Base-by-base conservation (phyloP, 2,113 vertebrate genomes). In the Bubo blakistoni region DNA sequence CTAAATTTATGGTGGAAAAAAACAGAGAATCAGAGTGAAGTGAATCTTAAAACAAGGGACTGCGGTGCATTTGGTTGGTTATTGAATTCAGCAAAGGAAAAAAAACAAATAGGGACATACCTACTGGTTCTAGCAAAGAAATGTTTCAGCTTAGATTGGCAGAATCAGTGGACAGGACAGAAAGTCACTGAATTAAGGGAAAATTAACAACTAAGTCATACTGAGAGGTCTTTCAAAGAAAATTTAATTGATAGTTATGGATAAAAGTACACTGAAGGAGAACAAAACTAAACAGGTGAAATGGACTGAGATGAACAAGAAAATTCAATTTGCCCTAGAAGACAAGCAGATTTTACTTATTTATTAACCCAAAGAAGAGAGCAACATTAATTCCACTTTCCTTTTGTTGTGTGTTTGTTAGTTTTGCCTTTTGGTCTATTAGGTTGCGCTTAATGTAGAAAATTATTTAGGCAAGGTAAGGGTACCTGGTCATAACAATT, bases 1-100 rank as follows among this genome's bases (percentile, higher is more conserved):
- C 96, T 97, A 96, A 96, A 96, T 97, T 96, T 97, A 54, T 73
- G 78, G 89, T 85, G 70, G 89, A 79, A 85, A 88, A 82, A 93
- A 88, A 6, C 81, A 72, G 76, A 94, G 44, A 57, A 34, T 87
- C 62, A 77, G 63, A 89, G n/a, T 24, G 61, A 92, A 92, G 46
- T 4, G 32, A 73, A 63, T 95, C 66, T 94, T 77, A 92, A 47
- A 81, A 20, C 0, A 0, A 55, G 46, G 32, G 38, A 87, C 14
- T 51, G 65, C 14, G 40, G 61, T 4, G 3, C 24, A 3, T 82
- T 85, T 91, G 47, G 38, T n/a, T 84, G 69, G 77, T 25, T 95
- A 74, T 55, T 1, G 25, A 61, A 59, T 86, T 88, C 73, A 72
- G 57, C 47, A 76, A 79, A 74, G 32, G 10, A 2, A 6, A 46